A percentile compares a stretch with the other conserved stretches of the same genome.
These are phyloP conservation scores for Rhinatrema bivittatum DNA, from an alignment of 2,797 vertebrate species.

Conservation along the genomic window DNA sequence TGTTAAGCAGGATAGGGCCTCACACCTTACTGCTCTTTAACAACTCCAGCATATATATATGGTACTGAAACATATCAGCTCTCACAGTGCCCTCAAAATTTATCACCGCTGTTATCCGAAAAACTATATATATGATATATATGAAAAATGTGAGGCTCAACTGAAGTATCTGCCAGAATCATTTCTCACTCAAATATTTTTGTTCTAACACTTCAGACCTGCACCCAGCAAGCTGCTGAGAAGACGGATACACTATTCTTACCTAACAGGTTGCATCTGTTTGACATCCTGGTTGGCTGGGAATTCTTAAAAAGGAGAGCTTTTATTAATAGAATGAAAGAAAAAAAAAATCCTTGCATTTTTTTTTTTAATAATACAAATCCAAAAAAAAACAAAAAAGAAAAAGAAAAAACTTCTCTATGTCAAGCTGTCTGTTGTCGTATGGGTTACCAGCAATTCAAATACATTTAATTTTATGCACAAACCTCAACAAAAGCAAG, in stretches of 20 bases:
- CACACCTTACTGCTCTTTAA: conserved; percentile 31
- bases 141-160: conserved; percentile 24
- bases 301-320: conserved; percentile 15
- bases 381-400: too few species aligned
- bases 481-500: too few species aligned
- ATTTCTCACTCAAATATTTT: conserved; percentile 15
- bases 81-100: conserved; percentile 26
- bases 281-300: conserved; percentile 12
- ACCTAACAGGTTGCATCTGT: conserved; percentile 10
- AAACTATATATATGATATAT: conserved; percentile 39
- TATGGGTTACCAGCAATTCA: too few species aligned
- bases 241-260: conserved; percentile 23
- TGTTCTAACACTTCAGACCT: conserved; percentile 24
- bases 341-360: too few species aligned
- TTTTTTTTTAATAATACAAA: too few species aligned
- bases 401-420: too few species aligned
- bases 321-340: too few species aligned
- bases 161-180: conserved; percentile 19
- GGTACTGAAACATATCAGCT: too few species aligned
- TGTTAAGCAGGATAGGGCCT: conserved; percentile 27
- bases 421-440: too few species aligned
- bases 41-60: conserved; percentile 27
- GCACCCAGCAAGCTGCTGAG: conserved; percentile 27
- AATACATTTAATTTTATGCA: too few species aligned
- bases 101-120: conserved; percentile 27